Conservation (phyloP, 1,140 invertebrate genomes). For the Neomicropteryx cornuta region DNA sequence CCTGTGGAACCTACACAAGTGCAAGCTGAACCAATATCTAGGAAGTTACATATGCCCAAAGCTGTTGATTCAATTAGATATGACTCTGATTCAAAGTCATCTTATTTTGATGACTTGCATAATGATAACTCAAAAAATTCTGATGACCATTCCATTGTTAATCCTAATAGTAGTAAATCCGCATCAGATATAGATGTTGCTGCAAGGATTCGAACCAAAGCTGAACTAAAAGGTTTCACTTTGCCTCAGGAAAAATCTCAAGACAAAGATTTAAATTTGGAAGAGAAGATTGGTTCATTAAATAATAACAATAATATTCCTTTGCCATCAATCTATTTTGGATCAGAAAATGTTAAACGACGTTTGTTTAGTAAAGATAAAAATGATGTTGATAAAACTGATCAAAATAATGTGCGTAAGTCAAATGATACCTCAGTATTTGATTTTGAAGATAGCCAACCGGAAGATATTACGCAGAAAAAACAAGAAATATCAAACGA, state of each 20-base stretch:
- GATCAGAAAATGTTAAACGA: constrained; percentile 10
- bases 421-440: constrained; percentile 14
- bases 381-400: constrained; percentile 6
- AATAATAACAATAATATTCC: too few species aligned
- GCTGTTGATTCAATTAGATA: constrained; percentile 48
- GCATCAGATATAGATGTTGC: constrained; percentile 40
- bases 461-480: too few species aligned
- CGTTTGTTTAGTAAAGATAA: constrained; percentile 18
- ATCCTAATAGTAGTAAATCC: constrained; percentile 22
- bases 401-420: constrained; percentile 10
- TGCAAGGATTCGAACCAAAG: constrained; percentile 69
- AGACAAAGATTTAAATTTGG: too few species aligned
- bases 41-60: constrained; percentile 55
- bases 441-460: too few species aligned
- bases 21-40: constrained; percentile 37
- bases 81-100: constrained; percentile 14
- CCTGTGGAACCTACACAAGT: constrained; percentile 37
- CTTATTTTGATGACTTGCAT: too few species aligned
- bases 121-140: constrained; percentile 24
- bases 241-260: constrained; percentile 7
- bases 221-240: constrained; percentile 62
- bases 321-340: too few species aligned
- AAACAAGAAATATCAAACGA: background rate
- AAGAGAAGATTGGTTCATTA: too few species aligned
- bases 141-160: constrained; percentile 23